Evolutionary conservation across 2,113 vertebrate genomes (phyloP), one percentile per base, ranked within the genome.

Genomic region (Anguilla rostrata): DNA sequence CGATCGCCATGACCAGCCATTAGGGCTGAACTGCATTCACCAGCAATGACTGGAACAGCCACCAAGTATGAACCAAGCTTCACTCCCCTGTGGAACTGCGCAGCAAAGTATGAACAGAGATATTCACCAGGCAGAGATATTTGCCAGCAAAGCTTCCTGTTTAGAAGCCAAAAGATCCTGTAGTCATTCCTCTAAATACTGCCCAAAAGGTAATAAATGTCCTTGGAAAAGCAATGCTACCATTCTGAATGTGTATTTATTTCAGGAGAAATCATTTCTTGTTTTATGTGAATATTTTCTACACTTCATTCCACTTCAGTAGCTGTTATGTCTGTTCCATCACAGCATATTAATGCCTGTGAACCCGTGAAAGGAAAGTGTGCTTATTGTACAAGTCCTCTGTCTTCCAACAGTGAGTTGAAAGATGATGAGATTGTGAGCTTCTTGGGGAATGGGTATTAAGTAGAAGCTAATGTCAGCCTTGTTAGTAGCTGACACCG

Each of bases 361-460:
- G 9, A 15, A 18, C 34, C 34, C 12, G 3, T 40, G 39, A 39
- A 22, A 12, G 78, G 29, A 40, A 40, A 39, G 78, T 15, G 16
- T 79, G 85, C 53, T 63, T 86, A 81, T 86, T 34, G 6, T 34
- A 14, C 60, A 29, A 57, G 43, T 22, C 39, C 18, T 18, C 22
- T 41, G 39, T 60, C 85, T 57, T 53, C 29, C 46, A 60, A 60
- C 53, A 46, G 41, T 14, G 26, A 20, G 1, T 20, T 41, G 39
- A 46, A 80, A 78, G 84, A 85, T 78, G 43, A 83, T 34, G 56
- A 60, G 82, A 83, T 39, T 53, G n/a, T 83, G 57, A 16, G 40
- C 29, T 43, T 4, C 82, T 83, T 15, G 22, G 46, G 41, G 43
- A 18, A 53, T 78, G 84, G 71, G 20, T 9, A 79, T 85, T 40